phyloP scores from a whole-genome alignment of 1,140 invertebrate genomes.

The Asbolus verrucosus region DNA sequence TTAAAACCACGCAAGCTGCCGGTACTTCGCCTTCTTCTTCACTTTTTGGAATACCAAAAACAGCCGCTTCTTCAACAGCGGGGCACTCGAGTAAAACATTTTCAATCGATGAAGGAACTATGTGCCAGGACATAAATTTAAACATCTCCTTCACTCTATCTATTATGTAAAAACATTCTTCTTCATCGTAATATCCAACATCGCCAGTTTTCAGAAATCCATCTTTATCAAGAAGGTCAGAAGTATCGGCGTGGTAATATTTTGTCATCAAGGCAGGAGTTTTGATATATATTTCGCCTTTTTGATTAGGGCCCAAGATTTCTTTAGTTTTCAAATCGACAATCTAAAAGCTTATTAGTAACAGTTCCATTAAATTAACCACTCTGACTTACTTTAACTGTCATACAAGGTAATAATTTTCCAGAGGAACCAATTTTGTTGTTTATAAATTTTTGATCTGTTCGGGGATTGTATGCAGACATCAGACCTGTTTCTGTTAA shows the following conservation, averaged over 20 bases:
- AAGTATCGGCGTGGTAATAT: constrained; percentile 71
- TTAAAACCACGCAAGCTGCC: constrained; percentile 21
- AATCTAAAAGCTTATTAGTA: no score
- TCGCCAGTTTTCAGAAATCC: constrained; percentile 77
- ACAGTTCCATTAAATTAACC: no score
- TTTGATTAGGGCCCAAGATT: constrained; percentile 64
- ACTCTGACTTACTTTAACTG: no score
- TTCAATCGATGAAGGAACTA: constrained; percentile 72
- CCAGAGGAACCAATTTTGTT: constrained; percentile 14
- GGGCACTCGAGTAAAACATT: constrained; percentile 72
- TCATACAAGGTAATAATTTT: not conserved
- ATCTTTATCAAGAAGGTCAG: constrained; percentile 73
- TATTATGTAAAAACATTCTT: constrained; percentile 74
- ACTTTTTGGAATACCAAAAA: constrained; percentile 10
- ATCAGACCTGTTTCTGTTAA: constrained; percentile 19
- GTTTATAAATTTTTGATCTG: not conserved
- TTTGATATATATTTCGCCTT: constrained; percentile 70
- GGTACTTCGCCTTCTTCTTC: constrained; percentile 39
- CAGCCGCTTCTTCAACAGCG: constrained; percentile 63
- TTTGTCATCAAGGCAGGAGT: constrained; percentile 67
- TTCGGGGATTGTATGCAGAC: not conserved
- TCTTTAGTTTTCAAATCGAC: constrained; percentile 65
- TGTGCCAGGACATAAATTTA: constrained; percentile 73
- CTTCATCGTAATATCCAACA: constrained; percentile 74
- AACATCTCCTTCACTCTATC: constrained; percentile 80